A percentile compares a stretch with the other conserved stretches of the same genome.
Conservation (phyloP, 1,140 invertebrate species). For the Kradibia gibbosae region DNA sequence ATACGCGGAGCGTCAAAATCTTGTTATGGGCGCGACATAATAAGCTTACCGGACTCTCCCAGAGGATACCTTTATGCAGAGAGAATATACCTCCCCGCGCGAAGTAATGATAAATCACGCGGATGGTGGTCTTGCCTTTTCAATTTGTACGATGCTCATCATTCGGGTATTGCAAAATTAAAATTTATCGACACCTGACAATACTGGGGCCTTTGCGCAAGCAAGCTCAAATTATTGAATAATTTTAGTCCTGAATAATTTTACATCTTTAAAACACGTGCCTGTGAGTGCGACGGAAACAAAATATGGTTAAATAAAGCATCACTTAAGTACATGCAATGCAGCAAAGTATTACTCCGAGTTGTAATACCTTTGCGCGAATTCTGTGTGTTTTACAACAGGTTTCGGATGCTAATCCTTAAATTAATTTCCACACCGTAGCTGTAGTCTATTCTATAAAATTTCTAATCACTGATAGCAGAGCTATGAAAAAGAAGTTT, state of each 20-base stretch:
- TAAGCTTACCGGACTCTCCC: too few relatives aligned
- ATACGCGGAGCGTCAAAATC: too few relatives aligned
- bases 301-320: neutral
- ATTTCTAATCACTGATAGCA: neutral
- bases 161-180: neutral
- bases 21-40: too few relatives aligned
- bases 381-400: neutral
- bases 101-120: neutral
- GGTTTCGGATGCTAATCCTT: neutral
- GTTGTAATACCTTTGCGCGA: neutral
- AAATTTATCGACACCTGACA: neutral
- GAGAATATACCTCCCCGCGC: neutral
- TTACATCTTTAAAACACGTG: neutral
- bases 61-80: too few relatives aligned
- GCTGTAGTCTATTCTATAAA: neutral
- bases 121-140: neutral
- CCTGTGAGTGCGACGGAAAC: too few relatives aligned
- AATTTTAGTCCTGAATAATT: neutral
- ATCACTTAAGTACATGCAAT: neutral
- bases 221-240: too few relatives aligned
- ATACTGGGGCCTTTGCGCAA: neutral
- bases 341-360: neutral
- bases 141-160: neutral
- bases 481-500: neutral
- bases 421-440: neutral